A percentile compares a stretch with the other conserved stretches of the same genome.
Evolutionary conservation across 2,113 vertebrate species (phyloP).

Genomic region (Cottus gobio): DNA sequence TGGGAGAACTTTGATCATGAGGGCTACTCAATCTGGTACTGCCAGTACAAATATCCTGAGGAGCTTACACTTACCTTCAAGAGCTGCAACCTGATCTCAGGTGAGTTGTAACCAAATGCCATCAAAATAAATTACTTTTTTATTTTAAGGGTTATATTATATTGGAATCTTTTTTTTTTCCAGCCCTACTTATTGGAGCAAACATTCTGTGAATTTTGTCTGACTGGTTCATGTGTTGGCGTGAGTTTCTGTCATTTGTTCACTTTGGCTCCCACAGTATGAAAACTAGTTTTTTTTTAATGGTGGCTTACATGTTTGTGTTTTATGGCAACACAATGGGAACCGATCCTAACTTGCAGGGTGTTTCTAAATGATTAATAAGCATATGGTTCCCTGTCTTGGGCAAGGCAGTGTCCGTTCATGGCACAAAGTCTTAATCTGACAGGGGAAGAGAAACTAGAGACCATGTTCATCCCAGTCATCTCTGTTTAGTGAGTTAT

Average conservation of each 20-base stretch:
- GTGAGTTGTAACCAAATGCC: conserved; percentile 63
- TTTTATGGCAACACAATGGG: not conserved
- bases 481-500: conserved; percentile 67
- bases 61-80: conserved; percentile 91
- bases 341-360: not conserved
- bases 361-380: not conserved
- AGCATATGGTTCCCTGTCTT: conserved; percentile 62
- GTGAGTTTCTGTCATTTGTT: too few species aligned
- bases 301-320: not conserved
- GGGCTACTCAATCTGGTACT: conserved; percentile 92
- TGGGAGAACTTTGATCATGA: conserved; percentile 92
- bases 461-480: conserved; percentile 78
- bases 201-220: too few species aligned
- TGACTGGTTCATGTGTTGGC: too few species aligned
- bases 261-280: not conserved
- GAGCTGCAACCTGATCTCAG: conserved; percentile 97
- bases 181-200: not conserved
- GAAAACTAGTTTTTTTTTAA: not conserved
- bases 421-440: conserved; percentile 79
- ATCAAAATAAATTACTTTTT: not conserved
- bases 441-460: conserved; percentile 64
- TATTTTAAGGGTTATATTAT: not conserved
- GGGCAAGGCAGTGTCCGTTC: conserved; percentile 74
- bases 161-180: not conserved
- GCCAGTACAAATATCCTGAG: conserved; percentile 88